Evolutionary conservation across 2,113 vertebrate genomes (phyloP).

Genomic region (Colossoma macropomum): DNA sequence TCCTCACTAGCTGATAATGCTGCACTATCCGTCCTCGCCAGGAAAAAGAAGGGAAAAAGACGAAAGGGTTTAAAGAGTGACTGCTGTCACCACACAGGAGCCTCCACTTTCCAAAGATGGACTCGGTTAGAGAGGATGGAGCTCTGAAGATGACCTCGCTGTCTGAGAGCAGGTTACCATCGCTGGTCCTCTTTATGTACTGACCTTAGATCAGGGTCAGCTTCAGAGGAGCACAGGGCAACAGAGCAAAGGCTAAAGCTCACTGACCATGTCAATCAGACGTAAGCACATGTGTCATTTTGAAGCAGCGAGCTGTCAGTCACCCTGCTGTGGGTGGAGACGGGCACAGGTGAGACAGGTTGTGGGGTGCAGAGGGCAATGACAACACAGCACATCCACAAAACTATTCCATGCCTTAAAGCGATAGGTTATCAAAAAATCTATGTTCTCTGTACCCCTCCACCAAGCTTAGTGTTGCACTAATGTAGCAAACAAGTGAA

Average conservation of each 20-base stretch:
- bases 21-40: conserved; percentile 33
- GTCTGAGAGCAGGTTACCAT: not conserved
- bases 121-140: not conserved
- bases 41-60: not conserved
- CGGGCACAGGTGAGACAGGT: conserved; percentile 19
- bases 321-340: conserved; percentile 21
- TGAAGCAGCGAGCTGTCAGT: conserved; percentile 43
- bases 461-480: no score
- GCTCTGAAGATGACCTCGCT: not conserved
- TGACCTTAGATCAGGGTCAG: conserved; percentile 41
- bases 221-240: not conserved
- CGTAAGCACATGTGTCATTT: conserved; percentile 14
- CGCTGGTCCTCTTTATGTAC: conserved; percentile 9
- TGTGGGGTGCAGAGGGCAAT: conserved; percentile 1
- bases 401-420: not conserved
- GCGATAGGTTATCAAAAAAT: not conserved
- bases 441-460: no score
- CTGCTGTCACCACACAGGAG: conserved; percentile 21
- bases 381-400: conserved; percentile 25
- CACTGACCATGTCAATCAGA: conserved; percentile 47
- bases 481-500: no score
- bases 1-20: conserved; percentile 71
- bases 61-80: not conserved
- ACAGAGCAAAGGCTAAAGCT: conserved; percentile 36
- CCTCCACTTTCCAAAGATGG: not conserved